These are phyloP conservation scores for Apodemia duryi DNA, from an alignment of 2,888 invertebrate species.

Conservation along the genomic window DNA sequence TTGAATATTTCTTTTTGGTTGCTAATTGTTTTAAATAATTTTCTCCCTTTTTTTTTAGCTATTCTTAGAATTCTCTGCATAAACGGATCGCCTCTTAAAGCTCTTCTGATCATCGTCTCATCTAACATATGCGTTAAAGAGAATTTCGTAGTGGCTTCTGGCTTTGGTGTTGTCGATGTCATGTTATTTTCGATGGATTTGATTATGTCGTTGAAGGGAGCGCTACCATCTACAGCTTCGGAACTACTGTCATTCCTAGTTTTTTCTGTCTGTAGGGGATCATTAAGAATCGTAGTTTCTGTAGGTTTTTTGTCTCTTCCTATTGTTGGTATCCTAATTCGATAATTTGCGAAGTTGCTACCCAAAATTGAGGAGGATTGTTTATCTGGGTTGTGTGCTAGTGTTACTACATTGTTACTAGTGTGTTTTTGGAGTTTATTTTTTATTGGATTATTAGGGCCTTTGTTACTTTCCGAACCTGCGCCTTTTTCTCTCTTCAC, in stretches of 20 bases:
- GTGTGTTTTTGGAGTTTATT: neutral
- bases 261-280: neutral
- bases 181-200: neutral
- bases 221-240: neutral
- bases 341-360: neutral
- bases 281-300: neutral
- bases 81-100: constrained; percentile 45
- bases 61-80: constrained; percentile 51
- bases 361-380: neutral
- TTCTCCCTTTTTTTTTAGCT: constrained; percentile 39
- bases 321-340: neutral
- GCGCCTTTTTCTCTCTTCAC: neutral
- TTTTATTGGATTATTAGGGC: neutral
- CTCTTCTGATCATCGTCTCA: constrained; percentile 43
- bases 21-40: neutral
- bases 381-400: too few species aligned
- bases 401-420: too few species aligned
- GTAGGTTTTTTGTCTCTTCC: neutral
- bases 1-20: too few species aligned
- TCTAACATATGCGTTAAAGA: constrained; percentile 39
- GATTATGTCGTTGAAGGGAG: neutral
- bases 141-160: constrained; percentile 9
- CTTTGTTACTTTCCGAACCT: neutral
- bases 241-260: neutral
- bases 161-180: neutral